Evolutionary conservation across 2,888 invertebrate species (phyloP), one percentile per base, ranked within the genome.

Genomic region (Chironomus tentans): DNA sequence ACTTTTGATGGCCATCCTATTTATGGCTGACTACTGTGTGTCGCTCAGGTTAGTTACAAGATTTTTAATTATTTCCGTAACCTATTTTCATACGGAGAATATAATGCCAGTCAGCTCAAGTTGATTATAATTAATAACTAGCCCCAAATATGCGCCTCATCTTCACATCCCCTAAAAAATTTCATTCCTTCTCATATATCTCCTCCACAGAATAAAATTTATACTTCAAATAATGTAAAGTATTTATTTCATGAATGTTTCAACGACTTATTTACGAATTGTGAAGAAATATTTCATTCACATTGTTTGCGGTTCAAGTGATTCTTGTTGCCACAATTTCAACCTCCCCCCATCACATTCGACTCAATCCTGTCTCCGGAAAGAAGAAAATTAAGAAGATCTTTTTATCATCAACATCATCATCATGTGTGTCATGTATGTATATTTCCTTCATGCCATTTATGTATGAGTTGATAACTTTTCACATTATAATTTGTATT

Each of bases 281-380:
- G 38, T 38, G 38, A 38, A 38, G 10, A 38, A n/a, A 56, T 5
- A 56, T 56, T 56, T 38, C 38, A 38, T 38, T 38, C 38, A 38
- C 38, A 38, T 38, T 38, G 38, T 65, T 18, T 65, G 65, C 65
- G 65, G 65, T 65, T 65, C 65, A 65, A 65, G 65, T 65, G 65
- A 65, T 56, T 56, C 18, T 18, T 56, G 56, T 18, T 18, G n/a
- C 56, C 18, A 2, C 56, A n/a, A 56, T 56, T 15, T 56, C 56
- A 56, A 6, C 56, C n/a, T 7, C 56, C 15, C n/a, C 4, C n/a
- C 50, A 3, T 56, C 56, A 15, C 18, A 56, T 56, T 56, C 38
- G 38, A 38, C 38, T 38, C 38, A 38, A 38, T 38, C 38, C 38
- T 38, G 10, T 38, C 38, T 38, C 38, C 38, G 38, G 38, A 38